Percentiles rank a stretch among this genome's conserved stretches.
These are phyloP conservation scores for Adelphocoris suturalis DNA, from an alignment of 2,888 invertebrate species.

Conservation along the genomic window DNA sequence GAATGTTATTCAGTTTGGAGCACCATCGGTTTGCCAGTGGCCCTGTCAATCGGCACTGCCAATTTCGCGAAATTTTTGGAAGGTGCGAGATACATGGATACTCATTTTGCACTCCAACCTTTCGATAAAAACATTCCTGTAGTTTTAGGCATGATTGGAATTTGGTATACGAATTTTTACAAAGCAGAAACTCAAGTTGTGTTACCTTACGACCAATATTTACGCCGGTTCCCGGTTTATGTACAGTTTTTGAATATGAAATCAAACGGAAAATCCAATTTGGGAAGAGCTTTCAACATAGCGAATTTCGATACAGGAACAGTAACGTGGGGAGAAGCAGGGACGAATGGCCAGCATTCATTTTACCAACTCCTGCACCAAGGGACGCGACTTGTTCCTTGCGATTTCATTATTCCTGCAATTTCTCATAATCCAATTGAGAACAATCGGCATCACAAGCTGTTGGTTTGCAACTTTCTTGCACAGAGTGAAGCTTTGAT, in stretches of 20 bases:
- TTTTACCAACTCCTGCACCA: conserved; percentile 99
- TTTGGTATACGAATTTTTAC: conserved; percentile 96
- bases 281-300: conserved; percentile 80
- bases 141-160: conserved; percentile 91
- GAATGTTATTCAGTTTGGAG: conserved; percentile 99
- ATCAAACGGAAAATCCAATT: conserved; percentile 93
- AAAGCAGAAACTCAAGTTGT: conserved; percentile 96
- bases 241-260: conserved; percentile 99
- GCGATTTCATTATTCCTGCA: conserved; percentile 96
- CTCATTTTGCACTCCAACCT: conserved; percentile 92
- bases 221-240: conserved; percentile 98
- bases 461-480: conserved; percentile 91
- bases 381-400: conserved; percentile 93
- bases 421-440: conserved; percentile 39
- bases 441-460: conserved; percentile 50
- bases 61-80: conserved; percentile 94
- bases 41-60: conserved; percentile 93
- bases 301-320: conserved; percentile 85
- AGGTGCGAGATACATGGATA: conserved; percentile 95
- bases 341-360: conserved; percentile 99
- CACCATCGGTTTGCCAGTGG: conserved; percentile 97
- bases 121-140: conserved; percentile 81
- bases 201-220: conserved; percentile 97
- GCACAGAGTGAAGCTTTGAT: conserved; percentile 99
- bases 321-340: conserved; percentile 97